phyloP scores from a whole-genome alignment of 2,113 vertebrate genomes.

The Nothocercus julius region DNA sequence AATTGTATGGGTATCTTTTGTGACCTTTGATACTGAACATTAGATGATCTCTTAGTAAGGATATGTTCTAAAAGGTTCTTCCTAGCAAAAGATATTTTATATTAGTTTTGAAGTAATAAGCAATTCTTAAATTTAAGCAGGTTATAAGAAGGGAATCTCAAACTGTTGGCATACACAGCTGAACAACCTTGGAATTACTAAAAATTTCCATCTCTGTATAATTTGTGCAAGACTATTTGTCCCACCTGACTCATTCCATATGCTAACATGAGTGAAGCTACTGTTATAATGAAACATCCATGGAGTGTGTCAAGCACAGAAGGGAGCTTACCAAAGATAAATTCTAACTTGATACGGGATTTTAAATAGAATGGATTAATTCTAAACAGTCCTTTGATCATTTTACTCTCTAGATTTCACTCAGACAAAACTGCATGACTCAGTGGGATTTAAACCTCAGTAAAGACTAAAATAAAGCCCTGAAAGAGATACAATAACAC shows the following conservation, averaged over 20 bases:
- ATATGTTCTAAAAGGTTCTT: neutral
- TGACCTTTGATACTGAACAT: neutral
- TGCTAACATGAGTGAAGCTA: neutral
- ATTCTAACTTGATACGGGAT: neutral
- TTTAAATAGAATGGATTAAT: neutral
- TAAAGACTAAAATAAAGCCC: neutral
- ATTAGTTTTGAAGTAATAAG: neutral
- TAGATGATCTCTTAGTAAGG: neutral
- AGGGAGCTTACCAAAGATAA: neutral
- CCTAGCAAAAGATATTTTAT: neutral
- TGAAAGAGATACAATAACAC: neutral
- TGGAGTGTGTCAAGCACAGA: neutral
- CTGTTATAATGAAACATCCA: neutral
- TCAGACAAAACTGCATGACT: neutral
- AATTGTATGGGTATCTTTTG: neutral
- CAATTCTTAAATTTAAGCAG: neutral
- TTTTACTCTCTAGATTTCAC: neutral
- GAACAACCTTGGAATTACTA: neutral
- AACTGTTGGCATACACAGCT: neutral
- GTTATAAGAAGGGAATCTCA: neutral
- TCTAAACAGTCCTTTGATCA: neutral
- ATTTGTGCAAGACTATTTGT: neutral
- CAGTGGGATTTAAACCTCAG: neutral
- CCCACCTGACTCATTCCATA: neutral
- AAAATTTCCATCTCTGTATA: neutral